Base-by-base conservation (phyloP, 2,888 invertebrate genomes). In the Sarcophaga carnaria region DNA sequence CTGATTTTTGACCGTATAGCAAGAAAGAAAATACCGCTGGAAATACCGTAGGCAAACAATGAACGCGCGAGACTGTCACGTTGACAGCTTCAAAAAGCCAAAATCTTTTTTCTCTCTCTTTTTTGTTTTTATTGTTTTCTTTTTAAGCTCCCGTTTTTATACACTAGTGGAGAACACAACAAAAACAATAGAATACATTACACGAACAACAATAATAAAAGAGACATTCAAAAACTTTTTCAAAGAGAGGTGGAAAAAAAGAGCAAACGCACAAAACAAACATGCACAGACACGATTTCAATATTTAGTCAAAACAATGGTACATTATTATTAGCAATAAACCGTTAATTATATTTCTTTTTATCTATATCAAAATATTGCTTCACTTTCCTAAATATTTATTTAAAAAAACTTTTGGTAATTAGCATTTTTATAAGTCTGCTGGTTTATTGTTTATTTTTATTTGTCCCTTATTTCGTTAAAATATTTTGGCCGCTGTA, bases 21-120 rank as follows among this genome's bases (percentile, higher is more conserved):
- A 37, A 37, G 2, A 37, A 37, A 37, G 54, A 66, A 62, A 70
- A 77, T 22, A 70, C 84, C 84, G 75, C 67, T 54, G 25, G 76
- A 63, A 81, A 77, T 25, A 88, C 86, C 86, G 79, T 80, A 67
- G 80, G 67, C 86, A 88, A 83, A 80, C 81, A 87, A 71, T 70
- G 77, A 88, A 85, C 70, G 79, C 82, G 83, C 80, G 83, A 87
- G 67, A 88, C 89, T 89, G 88, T 88, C 88, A 88, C 79, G 76
- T 67, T 89, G 89, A 88, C 88, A 88, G 87, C 76, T 79, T 54
- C 70, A 86, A 76, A 72, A 70, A 74, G 71, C 14, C 54, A 54
- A 54, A 37, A 37, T 37, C 37, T 37, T 37, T 37, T 37, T 37
- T 37, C 8, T 10, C 37, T 37, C 37, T 37, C 8, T 37, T 37